Conservation (phyloP, 2,113 vertebrate species). For the Rhinogobius similis region DNA sequence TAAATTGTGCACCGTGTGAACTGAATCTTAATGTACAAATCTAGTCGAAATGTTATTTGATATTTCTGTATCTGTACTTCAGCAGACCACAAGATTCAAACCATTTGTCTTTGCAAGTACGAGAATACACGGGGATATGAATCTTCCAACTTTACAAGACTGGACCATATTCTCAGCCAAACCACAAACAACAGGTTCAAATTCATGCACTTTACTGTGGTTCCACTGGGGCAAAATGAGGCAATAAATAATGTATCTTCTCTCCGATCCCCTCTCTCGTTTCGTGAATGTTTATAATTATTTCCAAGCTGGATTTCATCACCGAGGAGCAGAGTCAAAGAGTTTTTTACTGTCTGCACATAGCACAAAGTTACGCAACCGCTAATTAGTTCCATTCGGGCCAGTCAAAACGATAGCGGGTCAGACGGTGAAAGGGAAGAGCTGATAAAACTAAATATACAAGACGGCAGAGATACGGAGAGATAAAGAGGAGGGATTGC, state of each 20-base stretch:
- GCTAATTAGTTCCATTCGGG: constrained; percentile 75
- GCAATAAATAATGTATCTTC: constrained; percentile 58
- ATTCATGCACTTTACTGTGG: constrained; percentile 19
- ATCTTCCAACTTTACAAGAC: constrained; percentile 30
- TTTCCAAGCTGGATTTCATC: constrained; percentile 54
- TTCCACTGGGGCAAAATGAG: constrained; percentile 28
- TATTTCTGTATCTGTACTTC: background rate
- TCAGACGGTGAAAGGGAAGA: constrained; percentile 20
- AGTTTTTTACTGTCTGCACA: constrained; percentile 68
- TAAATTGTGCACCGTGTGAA: too few relatives aligned
- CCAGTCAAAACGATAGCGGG: constrained; percentile 37
- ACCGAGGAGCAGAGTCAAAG: constrained; percentile 64
- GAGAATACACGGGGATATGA: constrained; percentile 19
- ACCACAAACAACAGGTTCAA: constrained; percentile 55
- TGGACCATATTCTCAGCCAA: constrained; percentile 35
- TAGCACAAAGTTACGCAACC: constrained; percentile 68
- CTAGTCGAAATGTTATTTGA: background rate
- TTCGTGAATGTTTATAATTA: constrained; percentile 61
- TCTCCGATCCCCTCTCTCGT: constrained; percentile 48
- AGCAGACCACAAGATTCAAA: background rate
- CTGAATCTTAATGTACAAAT: too few relatives aligned
- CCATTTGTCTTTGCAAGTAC: constrained; percentile 7
- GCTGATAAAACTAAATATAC: constrained; percentile 41
- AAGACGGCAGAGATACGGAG: background rate
- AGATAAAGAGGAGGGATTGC: background rate